Evolutionary conservation across 2,797 vertebrate genomes (phyloP), one percentile per base, ranked within the genome.

Genomic region (Anguilla obscura): DNA sequence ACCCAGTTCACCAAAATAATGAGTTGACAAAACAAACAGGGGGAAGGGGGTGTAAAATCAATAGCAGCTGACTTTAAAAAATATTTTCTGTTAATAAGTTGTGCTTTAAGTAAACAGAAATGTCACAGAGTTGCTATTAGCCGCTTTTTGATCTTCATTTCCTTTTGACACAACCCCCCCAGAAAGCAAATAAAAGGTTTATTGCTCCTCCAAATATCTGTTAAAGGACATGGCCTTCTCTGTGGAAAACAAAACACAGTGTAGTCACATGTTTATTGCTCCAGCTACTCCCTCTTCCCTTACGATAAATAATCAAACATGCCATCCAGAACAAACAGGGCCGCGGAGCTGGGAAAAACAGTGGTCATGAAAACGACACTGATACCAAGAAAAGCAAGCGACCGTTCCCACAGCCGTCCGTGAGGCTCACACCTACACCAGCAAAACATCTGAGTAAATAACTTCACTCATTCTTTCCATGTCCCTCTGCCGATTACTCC

Each of bases 291-390:
- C 97, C 97, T 98, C 97, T 94, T 95, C 96, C 97, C 96, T 97
- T 97, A 97, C 96, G 96, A 98, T 97, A 98, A 98, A 98, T 99
- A 98, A 99, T 98, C 97, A 98, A 97, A 98, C 96, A 96, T 96
- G 96, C 96, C 96, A 97, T 98, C 97, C 97, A 99, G 97, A 98
- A 97, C 97, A 98, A 98, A 98, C 97, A 98, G 97, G 97, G 96
- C 93, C 93, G 95, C 93, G 91, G 94, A 96, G 96, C 96, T 96
- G 95, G 94, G 94, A 95, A 96, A 97, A 95, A 93, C 95, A 95
- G 97, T 95, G 96, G 96, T 96, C 97, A 97, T 96, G 96, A 97
- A 96, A 96, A 95, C 94, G 94, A 95, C 96, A 94, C 93, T 93
- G 95, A 98, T 97, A 98, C 96, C 96, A 97, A 98, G 97, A 97